Conservation (phyloP, 2,797 vertebrate species). For the Galaxias olidus region DNA sequence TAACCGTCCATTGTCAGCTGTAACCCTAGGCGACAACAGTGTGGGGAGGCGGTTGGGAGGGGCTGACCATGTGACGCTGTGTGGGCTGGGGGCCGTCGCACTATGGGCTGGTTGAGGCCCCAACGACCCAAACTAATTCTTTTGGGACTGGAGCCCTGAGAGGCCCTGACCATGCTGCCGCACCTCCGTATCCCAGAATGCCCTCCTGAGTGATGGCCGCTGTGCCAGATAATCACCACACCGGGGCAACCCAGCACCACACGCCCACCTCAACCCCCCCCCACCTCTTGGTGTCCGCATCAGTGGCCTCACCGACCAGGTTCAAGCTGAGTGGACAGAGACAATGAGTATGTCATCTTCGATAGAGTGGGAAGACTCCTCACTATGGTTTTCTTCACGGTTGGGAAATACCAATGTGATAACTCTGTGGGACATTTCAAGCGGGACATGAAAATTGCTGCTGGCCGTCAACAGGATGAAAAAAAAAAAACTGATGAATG, state of each 20-base stretch:
- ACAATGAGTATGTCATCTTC: constrained; percentile 1
- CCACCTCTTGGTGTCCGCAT: neutral
- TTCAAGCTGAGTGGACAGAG: neutral
- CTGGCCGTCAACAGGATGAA: too few species aligned
- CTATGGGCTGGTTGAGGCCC: constrained; percentile 45
- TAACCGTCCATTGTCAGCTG: constrained; percentile 58
- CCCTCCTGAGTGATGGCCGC: constrained; percentile 9
- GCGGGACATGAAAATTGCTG: too few species aligned
- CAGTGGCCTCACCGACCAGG: neutral
- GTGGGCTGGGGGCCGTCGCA: constrained; percentile 53
- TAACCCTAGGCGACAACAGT: constrained; percentile 60
- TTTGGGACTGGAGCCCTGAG: constrained; percentile 40
- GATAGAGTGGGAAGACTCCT: neutral
- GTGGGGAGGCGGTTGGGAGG: constrained; percentile 28
- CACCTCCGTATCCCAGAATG: neutral
- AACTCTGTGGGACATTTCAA: too few species aligned
- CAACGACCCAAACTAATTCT: constrained; percentile 69
- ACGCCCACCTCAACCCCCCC: neutral
- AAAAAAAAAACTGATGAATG: too few species aligned
- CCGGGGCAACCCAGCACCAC: neutral
- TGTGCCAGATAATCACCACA: neutral
- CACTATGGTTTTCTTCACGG: neutral
- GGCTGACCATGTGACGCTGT: constrained; percentile 60
- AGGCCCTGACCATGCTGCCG: constrained; percentile 39
- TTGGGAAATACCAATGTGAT: neutral